phyloP scores from a whole-genome alignment of 2,888 invertebrate genomes.

The Diaphora mendica region DNA sequence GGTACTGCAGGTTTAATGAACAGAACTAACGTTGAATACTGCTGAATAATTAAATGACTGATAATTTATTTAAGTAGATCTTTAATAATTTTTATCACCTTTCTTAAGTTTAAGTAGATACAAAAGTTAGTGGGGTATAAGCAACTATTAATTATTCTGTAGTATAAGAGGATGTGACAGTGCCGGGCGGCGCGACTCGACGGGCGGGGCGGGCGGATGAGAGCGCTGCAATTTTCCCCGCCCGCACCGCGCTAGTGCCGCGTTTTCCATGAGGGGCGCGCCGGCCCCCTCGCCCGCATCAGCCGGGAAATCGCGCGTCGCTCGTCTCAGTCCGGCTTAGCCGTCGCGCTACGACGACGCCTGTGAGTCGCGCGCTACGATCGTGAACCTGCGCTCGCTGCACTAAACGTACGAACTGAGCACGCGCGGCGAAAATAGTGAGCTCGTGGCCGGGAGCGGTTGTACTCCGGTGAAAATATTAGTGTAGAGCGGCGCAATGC shows the following conservation, averaged over 20 bases:
- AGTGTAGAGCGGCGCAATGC: conserved; percentile 73
- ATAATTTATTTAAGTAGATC: neutral
- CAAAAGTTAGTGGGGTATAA: conserved; percentile 20
- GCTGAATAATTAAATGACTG: neutral
- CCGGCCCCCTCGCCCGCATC: conserved; percentile 78
- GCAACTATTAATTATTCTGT: too few relatives aligned
- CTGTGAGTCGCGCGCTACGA: conserved; percentile 68
- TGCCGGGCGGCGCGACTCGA: conserved; percentile 52
- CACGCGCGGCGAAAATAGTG: conserved; percentile 82
- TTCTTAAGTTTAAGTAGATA: conserved; percentile 1
- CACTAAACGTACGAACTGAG: conserved; percentile 61
- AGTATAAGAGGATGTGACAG: conserved; percentile 35
- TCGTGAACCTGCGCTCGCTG: conserved; percentile 71
- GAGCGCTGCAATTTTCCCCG: conserved; percentile 79
- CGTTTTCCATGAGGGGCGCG: conserved; percentile 83
- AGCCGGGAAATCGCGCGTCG: conserved; percentile 82
- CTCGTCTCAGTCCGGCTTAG: conserved; percentile 82
- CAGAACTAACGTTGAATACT: neutral
- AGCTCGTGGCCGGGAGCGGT: conserved; percentile 79
- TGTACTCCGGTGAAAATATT: conserved; percentile 62
- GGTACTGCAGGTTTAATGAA: neutral
- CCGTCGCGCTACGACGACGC: conserved; percentile 81
- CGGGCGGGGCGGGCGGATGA: conserved; percentile 65
- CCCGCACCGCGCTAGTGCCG: conserved; percentile 73
- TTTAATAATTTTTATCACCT: neutral